These are phyloP conservation scores for Frankliniella intonsa DNA, from an alignment of 2,888 invertebrate genomes.

Conservation along the genomic window DNA sequence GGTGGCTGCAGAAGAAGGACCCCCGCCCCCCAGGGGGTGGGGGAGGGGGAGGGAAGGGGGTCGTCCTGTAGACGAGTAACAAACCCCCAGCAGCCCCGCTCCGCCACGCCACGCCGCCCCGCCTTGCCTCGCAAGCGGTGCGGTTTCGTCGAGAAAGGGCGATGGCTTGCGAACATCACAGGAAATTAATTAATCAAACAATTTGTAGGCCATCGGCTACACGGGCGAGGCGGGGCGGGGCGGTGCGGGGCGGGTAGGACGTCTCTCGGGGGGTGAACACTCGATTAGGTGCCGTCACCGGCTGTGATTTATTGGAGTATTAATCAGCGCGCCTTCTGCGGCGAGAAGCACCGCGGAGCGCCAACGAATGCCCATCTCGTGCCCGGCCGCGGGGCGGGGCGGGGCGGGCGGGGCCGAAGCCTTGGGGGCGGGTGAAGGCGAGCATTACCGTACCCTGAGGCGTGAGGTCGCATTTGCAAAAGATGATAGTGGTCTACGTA, in stretches of 20 bases:
- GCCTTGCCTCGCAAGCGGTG: no score
- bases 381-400: neutral
- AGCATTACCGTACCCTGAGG: no score
- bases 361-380: neutral
- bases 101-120: neutral
- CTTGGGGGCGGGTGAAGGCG: neutral
- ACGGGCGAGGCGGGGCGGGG: neutral
- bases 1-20: no score
- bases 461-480: no score
- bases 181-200: slow-evolving; percentile 19
- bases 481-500: no score
- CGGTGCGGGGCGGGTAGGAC: no score
- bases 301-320: neutral
- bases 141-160: neutral
- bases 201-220: neutral
- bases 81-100: no score
- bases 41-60: neutral
- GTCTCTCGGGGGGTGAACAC: neutral
- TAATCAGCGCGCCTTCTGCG: neutral
- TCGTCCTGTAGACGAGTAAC: neutral
- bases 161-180: neutral
- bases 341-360: no score
- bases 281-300: slow-evolving; percentile 15
- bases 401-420: neutral
- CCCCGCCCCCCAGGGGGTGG: neutral